These are phyloP conservation scores for Apis mellifera DNA, from an alignment of 1,140 invertebrate species.

Conservation along the genomic window DNA sequence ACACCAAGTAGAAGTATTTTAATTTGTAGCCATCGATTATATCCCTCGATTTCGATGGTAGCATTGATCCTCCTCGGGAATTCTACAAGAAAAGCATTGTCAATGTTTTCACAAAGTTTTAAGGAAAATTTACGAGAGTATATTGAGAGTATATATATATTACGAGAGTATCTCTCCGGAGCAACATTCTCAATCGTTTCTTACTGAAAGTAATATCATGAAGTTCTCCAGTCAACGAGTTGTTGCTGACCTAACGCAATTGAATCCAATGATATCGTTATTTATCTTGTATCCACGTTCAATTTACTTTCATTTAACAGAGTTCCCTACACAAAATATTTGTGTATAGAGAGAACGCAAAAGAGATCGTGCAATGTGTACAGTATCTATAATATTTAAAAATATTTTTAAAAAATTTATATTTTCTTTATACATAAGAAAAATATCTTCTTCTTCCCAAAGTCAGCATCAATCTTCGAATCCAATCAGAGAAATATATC, in stretches of 20 bases:
- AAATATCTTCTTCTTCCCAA: too few relatives aligned
- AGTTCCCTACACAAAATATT: too few relatives aligned
- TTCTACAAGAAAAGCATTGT: not conserved
- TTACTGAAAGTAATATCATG: not conserved
- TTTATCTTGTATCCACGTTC: too few relatives aligned
- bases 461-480: too few relatives aligned
- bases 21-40: slow-evolving; percentile 1
- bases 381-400: too few relatives aligned
- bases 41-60: not conserved
- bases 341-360: too few relatives aligned
- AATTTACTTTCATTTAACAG: too few relatives aligned
- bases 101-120: not conserved
- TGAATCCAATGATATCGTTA: too few relatives aligned
- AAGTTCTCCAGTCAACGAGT: not conserved
- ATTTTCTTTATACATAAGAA: too few relatives aligned
- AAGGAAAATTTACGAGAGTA: not conserved
- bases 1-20: not conserved
- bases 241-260: not conserved
- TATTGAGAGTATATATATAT: not conserved
- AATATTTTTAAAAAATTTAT: too few relatives aligned
- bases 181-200: not conserved
- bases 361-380: too few relatives aligned
- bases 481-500: too few relatives aligned
- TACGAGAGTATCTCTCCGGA: not conserved
- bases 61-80: not conserved